Percentiles rank a stretch among this genome's conserved stretches.
These are phyloP conservation scores for Perdix hodgsoniae DNA, from an alignment of 2,797 vertebrate species.

Conservation along the genomic window DNA sequence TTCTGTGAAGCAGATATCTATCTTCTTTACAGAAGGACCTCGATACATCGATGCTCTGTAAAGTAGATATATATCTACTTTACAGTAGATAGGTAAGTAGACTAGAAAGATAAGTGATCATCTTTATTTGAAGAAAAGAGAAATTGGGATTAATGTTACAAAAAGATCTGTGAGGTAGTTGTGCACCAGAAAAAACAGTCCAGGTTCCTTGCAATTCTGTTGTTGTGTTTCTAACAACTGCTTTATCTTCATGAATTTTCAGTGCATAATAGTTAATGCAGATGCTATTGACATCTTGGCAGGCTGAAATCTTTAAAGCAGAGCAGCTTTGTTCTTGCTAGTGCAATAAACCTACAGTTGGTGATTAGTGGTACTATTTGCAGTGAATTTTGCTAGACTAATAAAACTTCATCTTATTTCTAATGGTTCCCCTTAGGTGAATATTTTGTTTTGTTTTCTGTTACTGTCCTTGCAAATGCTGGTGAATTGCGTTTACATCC, in stretches of 20 bases:
- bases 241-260: neutral
- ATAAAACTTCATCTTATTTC: constrained; percentile 40
- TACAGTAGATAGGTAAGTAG: neutral
- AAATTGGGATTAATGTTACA: neutral
- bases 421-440: constrained; percentile 5
- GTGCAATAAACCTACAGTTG: constrained; percentile 35
- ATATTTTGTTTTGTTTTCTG: constrained; percentile 16
- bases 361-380: constrained; percentile 47
- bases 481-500: neutral
- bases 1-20: neutral
- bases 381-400: constrained; percentile 33
- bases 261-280: neutral
- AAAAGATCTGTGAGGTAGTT: neutral
- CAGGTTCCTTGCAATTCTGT: neutral
- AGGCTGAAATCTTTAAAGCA: neutral
- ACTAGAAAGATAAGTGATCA: fast-evolving
- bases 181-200: neutral
- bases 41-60: too few relatives aligned
- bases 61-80: too few relatives aligned
- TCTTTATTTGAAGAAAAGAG: neutral
- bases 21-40: too few relatives aligned
- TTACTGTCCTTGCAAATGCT: neutral
- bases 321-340: constrained; percentile 27
- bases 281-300: neutral
- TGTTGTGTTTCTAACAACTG: neutral